These are phyloP conservation scores for Psettodes erumei DNA, from an alignment of 2,113 vertebrate species.

Conservation along the genomic window DNA sequence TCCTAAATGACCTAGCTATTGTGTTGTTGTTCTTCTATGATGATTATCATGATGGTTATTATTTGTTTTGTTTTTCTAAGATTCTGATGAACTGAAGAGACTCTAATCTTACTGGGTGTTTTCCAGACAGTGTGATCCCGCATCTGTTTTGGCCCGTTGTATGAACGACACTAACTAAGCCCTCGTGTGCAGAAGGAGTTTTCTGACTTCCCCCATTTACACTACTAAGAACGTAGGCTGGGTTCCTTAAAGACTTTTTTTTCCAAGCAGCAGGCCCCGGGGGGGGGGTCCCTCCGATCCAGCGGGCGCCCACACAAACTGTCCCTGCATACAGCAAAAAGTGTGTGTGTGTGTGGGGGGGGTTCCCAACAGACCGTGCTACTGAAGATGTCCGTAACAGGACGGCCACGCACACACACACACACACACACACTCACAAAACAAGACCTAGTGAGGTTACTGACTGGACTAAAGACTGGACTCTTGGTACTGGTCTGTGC, in stretches of 20 bases:
- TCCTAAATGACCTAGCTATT: slow-evolving; percentile 78
- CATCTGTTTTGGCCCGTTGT: slow-evolving; percentile 58
- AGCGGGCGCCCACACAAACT: slow-evolving; percentile 48
- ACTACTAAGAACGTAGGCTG: slow-evolving; percentile 53
- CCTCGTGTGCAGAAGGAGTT: slow-evolving; percentile 51
- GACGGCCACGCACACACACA: slow-evolving; percentile 38
- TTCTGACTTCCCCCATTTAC: slow-evolving; percentile 37
- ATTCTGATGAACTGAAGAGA: slow-evolving; percentile 77
- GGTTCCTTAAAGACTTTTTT: slow-evolving; percentile 56
- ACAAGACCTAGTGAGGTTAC: slow-evolving; percentile 53
- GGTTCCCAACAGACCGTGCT: slow-evolving; percentile 56
- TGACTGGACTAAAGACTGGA: slow-evolving; percentile 68
- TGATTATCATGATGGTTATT: slow-evolving; percentile 65
- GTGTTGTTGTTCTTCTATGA: slow-evolving; percentile 74
- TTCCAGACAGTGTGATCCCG: slow-evolving; percentile 72
- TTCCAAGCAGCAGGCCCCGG: slow-evolving; percentile 32
- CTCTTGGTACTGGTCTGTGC: slow-evolving; percentile 60
- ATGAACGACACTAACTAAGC: slow-evolving; percentile 62
- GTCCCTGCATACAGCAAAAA: slow-evolving; percentile 4
- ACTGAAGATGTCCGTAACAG: slow-evolving; percentile 38
- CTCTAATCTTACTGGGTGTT: slow-evolving; percentile 67
- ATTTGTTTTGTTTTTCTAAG: slow-evolving; percentile 84
- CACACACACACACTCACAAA: slow-evolving; percentile 38
- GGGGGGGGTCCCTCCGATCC: slow-evolving; percentile 39
- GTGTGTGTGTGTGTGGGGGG: no score